phyloP scores from a whole-genome alignment of 2,113 vertebrate species.

The Tenebrosternarchus preto region DNA sequence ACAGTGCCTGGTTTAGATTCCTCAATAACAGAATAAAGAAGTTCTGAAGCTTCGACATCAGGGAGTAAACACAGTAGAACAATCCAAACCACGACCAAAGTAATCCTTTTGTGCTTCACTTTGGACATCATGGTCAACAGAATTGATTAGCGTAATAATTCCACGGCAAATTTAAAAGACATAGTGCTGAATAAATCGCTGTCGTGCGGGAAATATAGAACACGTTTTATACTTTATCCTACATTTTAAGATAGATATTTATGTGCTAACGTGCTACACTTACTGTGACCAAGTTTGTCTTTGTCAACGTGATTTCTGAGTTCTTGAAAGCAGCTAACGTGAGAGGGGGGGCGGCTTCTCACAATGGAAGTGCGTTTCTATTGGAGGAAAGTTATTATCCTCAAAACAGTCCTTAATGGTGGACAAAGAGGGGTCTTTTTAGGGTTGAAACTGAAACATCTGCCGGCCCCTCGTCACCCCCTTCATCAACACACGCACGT shows the following conservation, averaged over 20 bases:
- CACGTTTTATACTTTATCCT: not conserved
- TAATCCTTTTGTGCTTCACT: not conserved
- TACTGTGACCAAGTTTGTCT: constrained; percentile 5
- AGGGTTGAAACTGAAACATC: constrained; percentile 36
- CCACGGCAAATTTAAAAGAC: not conserved
- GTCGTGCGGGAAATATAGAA: too few relatives aligned
- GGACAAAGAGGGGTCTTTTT: constrained; percentile 11
- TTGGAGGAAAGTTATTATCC: constrained; percentile 49
- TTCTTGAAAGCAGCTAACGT: not conserved
- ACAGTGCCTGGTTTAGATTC: constrained; percentile 57
- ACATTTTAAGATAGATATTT: too few relatives aligned
- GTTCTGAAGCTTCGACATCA: constrained; percentile 32
- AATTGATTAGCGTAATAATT: not conserved
- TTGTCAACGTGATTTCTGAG: not conserved
- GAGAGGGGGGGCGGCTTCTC: not conserved
- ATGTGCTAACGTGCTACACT: not conserved
- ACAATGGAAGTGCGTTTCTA: constrained; percentile 31
- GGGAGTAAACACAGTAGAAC: not conserved
- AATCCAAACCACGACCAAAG: constrained; percentile 27
- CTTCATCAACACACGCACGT: not conserved
- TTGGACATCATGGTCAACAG: constrained; percentile 13
- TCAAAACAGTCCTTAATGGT: not conserved
- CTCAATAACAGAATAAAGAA: constrained; percentile 61
- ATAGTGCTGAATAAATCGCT: too few relatives aligned
- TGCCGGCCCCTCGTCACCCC: not conserved